phyloP scores from a whole-genome alignment of 2,797 vertebrate genomes.

The Leucoraja ocellata region DNA sequence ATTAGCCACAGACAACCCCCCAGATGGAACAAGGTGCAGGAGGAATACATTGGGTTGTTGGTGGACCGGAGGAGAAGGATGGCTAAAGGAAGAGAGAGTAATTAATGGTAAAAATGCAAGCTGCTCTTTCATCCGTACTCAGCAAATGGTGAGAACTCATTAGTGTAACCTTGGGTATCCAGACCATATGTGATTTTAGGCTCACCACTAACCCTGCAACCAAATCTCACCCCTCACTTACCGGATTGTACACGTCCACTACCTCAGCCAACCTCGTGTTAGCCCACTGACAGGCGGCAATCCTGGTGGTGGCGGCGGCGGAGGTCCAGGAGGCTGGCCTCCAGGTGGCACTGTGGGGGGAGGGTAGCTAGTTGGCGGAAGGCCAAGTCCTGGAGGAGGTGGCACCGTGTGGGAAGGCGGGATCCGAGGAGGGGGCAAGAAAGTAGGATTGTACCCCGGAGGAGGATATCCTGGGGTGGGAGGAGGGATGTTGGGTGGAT shows the following conservation, averaged over 20 bases:
- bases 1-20: neutral
- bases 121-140: neutral
- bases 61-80: neutral
- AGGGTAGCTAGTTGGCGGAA: conserved; percentile 79
- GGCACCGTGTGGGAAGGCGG: conserved; percentile 73
- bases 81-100: neutral
- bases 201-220: neutral
- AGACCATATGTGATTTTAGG: neutral
- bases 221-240: neutral
- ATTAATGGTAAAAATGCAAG: neutral
- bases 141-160: too few relatives aligned
- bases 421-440: conserved; percentile 76
- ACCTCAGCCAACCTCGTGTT: conserved; percentile 87
- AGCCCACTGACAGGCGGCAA: conserved; percentile 78
- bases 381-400: conserved; percentile 73
- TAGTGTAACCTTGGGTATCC: neutral
- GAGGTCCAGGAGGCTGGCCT: conserved; percentile 80
- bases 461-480: conserved; percentile 75
- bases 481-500: conserved; percentile 64
- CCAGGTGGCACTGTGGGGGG: conserved; percentile 78
- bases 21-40: neutral
- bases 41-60: neutral
- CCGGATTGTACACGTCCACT: conserved; percentile 46
- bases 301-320: conserved; percentile 75
- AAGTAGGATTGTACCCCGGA: conserved; percentile 81